Evolutionary conservation across 2,888 invertebrate genomes (phyloP), one percentile per base, ranked within the genome.

Genomic region (Megaustenia siamemsis): DNA sequence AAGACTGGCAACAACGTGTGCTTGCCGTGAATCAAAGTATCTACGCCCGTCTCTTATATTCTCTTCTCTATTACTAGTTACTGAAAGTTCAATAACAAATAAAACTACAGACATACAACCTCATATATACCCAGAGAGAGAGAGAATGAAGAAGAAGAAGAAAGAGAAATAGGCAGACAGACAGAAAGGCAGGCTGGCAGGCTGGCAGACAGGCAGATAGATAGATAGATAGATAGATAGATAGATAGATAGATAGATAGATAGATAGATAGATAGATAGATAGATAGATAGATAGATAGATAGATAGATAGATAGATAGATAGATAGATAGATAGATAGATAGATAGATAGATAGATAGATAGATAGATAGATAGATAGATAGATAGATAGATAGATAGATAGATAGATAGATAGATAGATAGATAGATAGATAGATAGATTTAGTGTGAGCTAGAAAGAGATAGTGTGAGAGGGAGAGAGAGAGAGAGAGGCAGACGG

Each of bases 261-360:
- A 63, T 63, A 63, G n/a, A 63, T 63, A 63, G n/a, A 63, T 63
- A 63, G n/a, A 63, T 63, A 63, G n/a, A 63, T 63, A 63, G n/a
- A 63, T 63, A 63, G n/a, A 63, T 63, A 63, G n/a, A 63, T 63
- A 63, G 45, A 45, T 63, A 63, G 0, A 63, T 28, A 63, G n/a
- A 63, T 28, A 63, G n/a, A 63, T 28, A 63, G 6, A 63, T 28
- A 63, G n/a, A n/a, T 28, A n/a, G n/a, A 63, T 63, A n/a, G 8
- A n/a, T 63, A 63, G 8, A n/a, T 63, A 24, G 18, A 56, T 56
- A 56, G 18, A 56, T 56, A 56, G 18, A 56, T 56, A 56, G 18
- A 56, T 56, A 56, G 18, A 56, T 56, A 56, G 18, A 56, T 56
- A 56, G 18, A 56, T 56, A 56, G 18, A 56, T 56, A 56, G 18